Evolutionary conservation across 2,797 vertebrate genomes (phyloP), one percentile per base, ranked within the genome.

Genomic region (Pipistrellus pipistrellus): DNA sequence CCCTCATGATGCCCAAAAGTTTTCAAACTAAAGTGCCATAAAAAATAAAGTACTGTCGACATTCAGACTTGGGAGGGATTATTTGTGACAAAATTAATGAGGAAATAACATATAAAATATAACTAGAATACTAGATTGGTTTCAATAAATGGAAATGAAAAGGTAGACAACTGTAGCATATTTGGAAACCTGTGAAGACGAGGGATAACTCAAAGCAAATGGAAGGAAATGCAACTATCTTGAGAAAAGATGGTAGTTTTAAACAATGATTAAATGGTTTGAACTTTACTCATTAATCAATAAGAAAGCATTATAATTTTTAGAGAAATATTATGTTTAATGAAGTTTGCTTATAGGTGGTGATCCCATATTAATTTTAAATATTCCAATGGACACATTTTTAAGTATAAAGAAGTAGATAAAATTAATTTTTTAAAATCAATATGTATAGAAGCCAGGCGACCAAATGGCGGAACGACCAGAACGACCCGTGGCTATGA

Each of bases 21-120:
- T 93, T 93, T 90, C 35, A 91, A 86, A 90, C 25, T 44, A 76
- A 90, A 8, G 32, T 76, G 6, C 8, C 46, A 71, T 66, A 66
- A 92, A 69, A 88, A 17, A 82, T 41, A 82, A 76, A 86, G 4
- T 73, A 18, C 25, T 83, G 9, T 85, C 14, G 51, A 93, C 66
- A 93, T 8, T 88, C 23, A 93, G 46, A 85, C 3, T 20, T 94
- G 7, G 14, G 14, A 91, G 62, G 46, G 8, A 81, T 8, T 25
- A 68, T 84, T 35, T 83, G 48, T 35, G 8, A 30, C 6, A 17
- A 89, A 69, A 86, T 90, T 81, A 46, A n/a, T 57, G 14, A 8
- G 11, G 15, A 80, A 93, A 80, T 71, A 73, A 35, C 20, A 80
- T 82, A 90, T 85, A 85, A 75, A 46, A 57, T 55, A 27, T 82